phyloP scores from a whole-genome alignment of 2,888 invertebrate genomes.

The Drosophila anceps region DNA sequence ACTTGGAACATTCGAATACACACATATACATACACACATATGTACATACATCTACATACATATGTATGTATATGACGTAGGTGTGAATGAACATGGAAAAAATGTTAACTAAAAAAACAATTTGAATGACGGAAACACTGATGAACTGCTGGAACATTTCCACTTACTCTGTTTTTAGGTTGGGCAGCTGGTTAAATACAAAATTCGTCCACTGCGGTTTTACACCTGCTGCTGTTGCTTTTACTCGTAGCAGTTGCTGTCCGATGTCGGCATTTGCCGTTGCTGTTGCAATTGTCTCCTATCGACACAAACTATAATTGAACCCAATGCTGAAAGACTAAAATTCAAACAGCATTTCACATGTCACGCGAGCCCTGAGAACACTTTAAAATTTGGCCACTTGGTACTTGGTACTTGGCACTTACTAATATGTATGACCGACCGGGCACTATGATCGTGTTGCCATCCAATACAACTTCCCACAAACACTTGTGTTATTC shows the following conservation, averaged over 20 bases:
- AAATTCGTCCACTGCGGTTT: not conserved
- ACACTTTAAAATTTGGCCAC: slow-evolving; percentile 1
- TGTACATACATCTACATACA: not conserved
- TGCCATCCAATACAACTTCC: slow-evolving; percentile 21
- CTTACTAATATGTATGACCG: slow-evolving; percentile 26
- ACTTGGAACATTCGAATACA: slow-evolving; percentile 3
- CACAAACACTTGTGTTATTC: slow-evolving; percentile 27
- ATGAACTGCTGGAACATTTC: not conserved
- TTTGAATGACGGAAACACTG: not conserved
- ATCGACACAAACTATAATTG: not conserved
- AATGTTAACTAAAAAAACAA: slow-evolving; percentile 14
- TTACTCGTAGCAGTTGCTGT: not conserved
- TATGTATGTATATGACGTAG: not conserved
- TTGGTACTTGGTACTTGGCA: slow-evolving; percentile 12
- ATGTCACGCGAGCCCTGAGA: not conserved
- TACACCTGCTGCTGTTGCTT: slow-evolving; percentile 7
- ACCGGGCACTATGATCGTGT: slow-evolving; percentile 15
- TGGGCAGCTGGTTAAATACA: slow-evolving; percentile 11
- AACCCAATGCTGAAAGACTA: not conserved
- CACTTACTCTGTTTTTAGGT: slow-evolving; percentile 28
- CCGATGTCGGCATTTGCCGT: slow-evolving; percentile 17
- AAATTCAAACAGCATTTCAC: not conserved
- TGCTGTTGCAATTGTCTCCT: not conserved
- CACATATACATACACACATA: not conserved
- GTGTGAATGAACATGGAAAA: not conserved